These are phyloP conservation scores for Platyscapa corneri DNA, from an alignment of 1,140 invertebrate genomes.

Conservation along the genomic window DNA sequence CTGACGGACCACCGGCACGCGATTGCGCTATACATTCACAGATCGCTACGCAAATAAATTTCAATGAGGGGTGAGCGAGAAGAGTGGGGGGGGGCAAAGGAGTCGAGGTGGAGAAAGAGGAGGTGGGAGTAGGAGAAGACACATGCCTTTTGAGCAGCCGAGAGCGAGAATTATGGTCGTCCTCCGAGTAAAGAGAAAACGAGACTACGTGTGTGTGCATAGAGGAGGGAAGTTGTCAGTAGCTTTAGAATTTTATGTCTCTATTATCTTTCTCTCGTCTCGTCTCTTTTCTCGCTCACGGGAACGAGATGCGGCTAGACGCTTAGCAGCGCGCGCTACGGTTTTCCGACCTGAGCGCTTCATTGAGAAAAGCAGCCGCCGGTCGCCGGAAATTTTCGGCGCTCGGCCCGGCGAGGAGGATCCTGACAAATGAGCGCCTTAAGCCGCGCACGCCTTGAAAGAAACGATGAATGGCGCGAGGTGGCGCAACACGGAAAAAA, in stretches of 20 bases:
- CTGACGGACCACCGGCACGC: constrained; percentile 40
- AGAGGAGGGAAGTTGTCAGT: constrained; percentile 25
- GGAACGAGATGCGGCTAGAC: neutral
- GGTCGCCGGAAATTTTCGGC: neutral
- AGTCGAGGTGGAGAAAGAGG: no score
- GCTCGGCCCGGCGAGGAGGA: neutral
- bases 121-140: neutral
- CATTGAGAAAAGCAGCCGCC: constrained; percentile 2
- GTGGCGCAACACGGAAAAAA: neutral
- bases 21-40: constrained; percentile 31
- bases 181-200: neutral
- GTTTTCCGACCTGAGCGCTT: no score
- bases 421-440: constrained; percentile 7
- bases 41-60: constrained; percentile 41
- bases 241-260: constrained; percentile 41
- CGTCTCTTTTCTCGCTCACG: neutral
- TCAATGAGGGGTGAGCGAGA: neutral
- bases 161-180: constrained; percentile 32
- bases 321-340: neutral
- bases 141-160: neutral
- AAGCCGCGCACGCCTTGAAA: neutral
- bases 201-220: constrained; percentile 14
- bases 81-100: neutral
- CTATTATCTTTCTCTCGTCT: constrained; percentile 9
- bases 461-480: constrained; percentile 10